A percentile compares a stretch with the other conserved stretches of the same genome.
phyloP scores from a whole-genome alignment of 2,113 vertebrate species.

The Bos javanicus region DNA sequence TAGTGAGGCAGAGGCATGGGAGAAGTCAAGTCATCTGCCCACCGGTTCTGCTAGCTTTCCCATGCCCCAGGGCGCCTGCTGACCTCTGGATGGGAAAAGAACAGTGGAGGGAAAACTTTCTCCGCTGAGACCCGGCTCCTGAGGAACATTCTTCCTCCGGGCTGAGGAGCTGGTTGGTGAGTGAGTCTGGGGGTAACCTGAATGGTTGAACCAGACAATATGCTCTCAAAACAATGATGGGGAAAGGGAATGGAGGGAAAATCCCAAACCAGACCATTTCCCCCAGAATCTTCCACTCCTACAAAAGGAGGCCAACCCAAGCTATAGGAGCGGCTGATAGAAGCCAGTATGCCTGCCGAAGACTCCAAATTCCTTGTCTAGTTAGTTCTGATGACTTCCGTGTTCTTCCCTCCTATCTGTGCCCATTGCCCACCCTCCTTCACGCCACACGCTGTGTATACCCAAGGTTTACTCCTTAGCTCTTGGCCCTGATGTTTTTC shows the following conservation, averaged over 20 bases:
- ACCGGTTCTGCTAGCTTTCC: background rate
- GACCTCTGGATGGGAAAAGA: background rate
- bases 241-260: background rate
- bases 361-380: too few species aligned
- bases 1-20: background rate
- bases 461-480: background rate
- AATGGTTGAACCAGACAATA: background rate
- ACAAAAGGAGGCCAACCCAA: background rate
- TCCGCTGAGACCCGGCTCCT: fast-evolving
- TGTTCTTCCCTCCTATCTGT: background rate
- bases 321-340: fast-evolving
- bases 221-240: background rate
- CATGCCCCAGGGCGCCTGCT: background rate
- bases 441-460: background rate
- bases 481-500: background rate
- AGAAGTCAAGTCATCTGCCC: too few species aligned
- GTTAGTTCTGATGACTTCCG: too few species aligned
- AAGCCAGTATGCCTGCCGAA: background rate
- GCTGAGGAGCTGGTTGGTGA: background rate
- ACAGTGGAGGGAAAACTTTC: background rate
- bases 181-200: background rate
- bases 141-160: background rate
- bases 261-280: background rate
- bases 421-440: background rate
- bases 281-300: background rate